Evolutionary conservation across 1,140 invertebrate genomes (phyloP).

Genomic region (Nomia melanderi): DNA sequence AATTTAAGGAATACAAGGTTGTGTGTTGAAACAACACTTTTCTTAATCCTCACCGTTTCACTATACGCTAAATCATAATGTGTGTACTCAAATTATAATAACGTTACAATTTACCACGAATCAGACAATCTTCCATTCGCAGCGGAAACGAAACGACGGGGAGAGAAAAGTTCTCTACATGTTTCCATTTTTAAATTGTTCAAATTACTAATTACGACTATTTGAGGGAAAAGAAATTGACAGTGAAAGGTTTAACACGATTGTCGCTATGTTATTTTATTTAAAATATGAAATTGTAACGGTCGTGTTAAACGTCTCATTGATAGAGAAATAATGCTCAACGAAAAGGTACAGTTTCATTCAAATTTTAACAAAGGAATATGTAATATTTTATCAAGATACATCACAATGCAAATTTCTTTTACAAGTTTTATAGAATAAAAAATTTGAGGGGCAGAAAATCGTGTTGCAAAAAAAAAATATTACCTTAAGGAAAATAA

Average conservation of each 20-base stretch:
- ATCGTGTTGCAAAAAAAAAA: slow-evolving; percentile 25
- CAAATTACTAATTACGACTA: not conserved
- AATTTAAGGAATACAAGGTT: not conserved
- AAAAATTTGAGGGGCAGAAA: slow-evolving; percentile 32
- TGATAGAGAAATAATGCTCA: slow-evolving; percentile 38
- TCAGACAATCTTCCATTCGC: slow-evolving; percentile 23
- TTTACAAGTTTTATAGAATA: slow-evolving; percentile 41
- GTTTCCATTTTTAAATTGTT: slow-evolving; percentile 12
- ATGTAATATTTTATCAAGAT: slow-evolving; percentile 26
- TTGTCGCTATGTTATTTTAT: slow-evolving; percentile 31
- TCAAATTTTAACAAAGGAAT: slow-evolving; percentile 32
- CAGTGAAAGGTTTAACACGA: slow-evolving; percentile 7
- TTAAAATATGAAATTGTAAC: slow-evolving; percentile 25
- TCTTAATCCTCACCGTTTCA: not conserved
- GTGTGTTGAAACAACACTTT: slow-evolving; percentile 8
- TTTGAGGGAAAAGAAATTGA: not conserved
- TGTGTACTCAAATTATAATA: not conserved
- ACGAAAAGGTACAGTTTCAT: slow-evolving; percentile 30
- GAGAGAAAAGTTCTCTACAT: slow-evolving; percentile 4
- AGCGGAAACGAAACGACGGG: not conserved
- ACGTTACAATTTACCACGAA: not conserved
- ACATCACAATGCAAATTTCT: slow-evolving; percentile 28
- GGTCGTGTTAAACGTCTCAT: slow-evolving; percentile 11
- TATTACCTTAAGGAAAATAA: slow-evolving; percentile 37
- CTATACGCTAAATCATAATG: not conserved